Base-by-base conservation (phyloP, 2,888 invertebrate species). In the Byasa hedistus region DNA sequence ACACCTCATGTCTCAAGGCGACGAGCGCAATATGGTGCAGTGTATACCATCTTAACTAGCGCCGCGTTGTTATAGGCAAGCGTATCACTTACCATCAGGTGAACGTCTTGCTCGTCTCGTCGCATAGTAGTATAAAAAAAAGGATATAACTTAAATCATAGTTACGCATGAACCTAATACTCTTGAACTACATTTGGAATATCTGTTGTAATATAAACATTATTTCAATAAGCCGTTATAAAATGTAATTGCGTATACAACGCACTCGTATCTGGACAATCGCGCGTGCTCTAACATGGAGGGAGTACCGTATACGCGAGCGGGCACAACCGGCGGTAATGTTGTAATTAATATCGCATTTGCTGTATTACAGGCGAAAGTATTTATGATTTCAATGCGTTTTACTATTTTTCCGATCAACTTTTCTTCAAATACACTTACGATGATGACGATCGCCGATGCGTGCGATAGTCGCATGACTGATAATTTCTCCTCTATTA, bases 381-480 rank as follows among this genome's bases (percentile, higher is more conserved):
- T 85, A 85, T 82, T 82, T 80, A 78, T 79, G 80, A 84, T 82
- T 85, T 79, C 82, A 78, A 81, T 82, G 78, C 75, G 73, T 81
- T 86, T 86, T 85, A 79, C 81, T 85, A 82, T 84, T 84, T 87
- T 87, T 86, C 85, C 82, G 86, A 80, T 85, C 77, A 76, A 79
- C 78, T 82, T 76, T 82, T 83, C 82, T 84, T 82, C 78, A 80
- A 63, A 69, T 79, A 84, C 83, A 82, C 84, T 84, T 84, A 78
- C 81, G 81, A 81, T 84, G 79, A 83, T 82, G 80, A 79, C 75
- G 82, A 72, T 73, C 81, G 81, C 59, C 78, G 83, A 87, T 83
- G 87, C 89, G 86, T 89, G 86, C 81, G 79, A 72, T 69, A 65
- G 73, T 88, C 78, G 89, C 89, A 86, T 89, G 89, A 73, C 81